A percentile compares a stretch with the other conserved stretches of the same genome.
Evolutionary conservation across 1,140 invertebrate genomes (phyloP).

Genomic region (Tigriopus japonicus): DNA sequence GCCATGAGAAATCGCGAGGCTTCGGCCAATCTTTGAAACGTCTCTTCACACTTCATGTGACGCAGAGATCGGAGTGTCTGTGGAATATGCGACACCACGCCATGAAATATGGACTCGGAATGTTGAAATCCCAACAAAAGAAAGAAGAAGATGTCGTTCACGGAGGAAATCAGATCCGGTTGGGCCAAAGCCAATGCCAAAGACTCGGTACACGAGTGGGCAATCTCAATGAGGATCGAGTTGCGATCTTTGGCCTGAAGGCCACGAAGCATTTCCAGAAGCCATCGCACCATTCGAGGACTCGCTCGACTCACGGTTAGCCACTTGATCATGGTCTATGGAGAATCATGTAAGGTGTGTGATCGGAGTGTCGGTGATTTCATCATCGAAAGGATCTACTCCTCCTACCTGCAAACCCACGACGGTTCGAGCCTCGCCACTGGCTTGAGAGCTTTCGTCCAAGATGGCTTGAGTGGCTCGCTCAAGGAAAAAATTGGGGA

Average conservation of each 20-base stretch:
- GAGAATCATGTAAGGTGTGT: too few relatives aligned
- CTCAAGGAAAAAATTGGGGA: background rate
- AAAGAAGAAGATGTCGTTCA: constrained; percentile 3
- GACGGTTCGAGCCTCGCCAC: background rate
- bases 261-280: background rate
- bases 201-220: background rate
- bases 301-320: background rate
- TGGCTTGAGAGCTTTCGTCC: background rate
- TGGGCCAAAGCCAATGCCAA: background rate
- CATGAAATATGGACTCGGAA: constrained; percentile 2
- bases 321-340: constrained; percentile 9
- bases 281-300: background rate
- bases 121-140: constrained; percentile 10
- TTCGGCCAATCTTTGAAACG: background rate
- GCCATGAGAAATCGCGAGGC: background rate
- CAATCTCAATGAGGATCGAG: background rate
- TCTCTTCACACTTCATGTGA: background rate
- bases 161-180: background rate
- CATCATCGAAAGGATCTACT: background rate
- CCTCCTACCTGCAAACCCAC: background rate
- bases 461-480: background rate
- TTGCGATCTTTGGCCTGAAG: background rate
- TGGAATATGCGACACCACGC: background rate
- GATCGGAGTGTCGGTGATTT: too few relatives aligned
- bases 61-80: background rate